Percentiles rank a stretch among this genome's conserved stretches.
Conservation (phyloP, 2,113 vertebrate species). For the Miniopterus natalensis region DNA sequence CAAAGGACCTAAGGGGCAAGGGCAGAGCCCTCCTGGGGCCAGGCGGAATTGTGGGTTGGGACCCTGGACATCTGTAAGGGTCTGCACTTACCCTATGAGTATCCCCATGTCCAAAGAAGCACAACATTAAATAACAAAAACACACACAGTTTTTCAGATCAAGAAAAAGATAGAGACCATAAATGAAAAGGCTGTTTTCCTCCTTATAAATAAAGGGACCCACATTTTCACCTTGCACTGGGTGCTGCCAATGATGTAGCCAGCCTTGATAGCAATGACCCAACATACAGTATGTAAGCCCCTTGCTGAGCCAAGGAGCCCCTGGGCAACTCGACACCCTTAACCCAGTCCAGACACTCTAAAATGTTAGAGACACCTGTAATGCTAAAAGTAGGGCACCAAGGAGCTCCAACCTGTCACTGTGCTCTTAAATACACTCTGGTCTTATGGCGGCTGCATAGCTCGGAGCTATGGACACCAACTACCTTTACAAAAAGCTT, state of each 20-base stretch:
- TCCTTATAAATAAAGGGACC: not conserved
- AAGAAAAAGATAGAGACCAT: not conserved
- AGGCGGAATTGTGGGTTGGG: not conserved
- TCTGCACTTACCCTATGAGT: not conserved
- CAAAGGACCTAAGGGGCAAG: not conserved
- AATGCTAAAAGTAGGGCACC: not conserved
- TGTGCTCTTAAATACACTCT: not conserved
- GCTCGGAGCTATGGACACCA: not conserved
- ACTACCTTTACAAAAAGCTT: not conserved
- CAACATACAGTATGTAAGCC: not conserved
- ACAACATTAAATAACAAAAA: not conserved
- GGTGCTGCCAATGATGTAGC: not conserved
- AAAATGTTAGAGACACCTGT: not conserved
- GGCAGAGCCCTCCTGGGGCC: not conserved
- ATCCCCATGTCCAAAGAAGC: not conserved
- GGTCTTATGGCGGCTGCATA: not conserved
- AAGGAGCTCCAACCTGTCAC: not conserved
- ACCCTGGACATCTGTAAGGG: not conserved
- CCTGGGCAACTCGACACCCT: not conserved
- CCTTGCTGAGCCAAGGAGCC: not conserved
- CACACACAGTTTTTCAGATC: not conserved
- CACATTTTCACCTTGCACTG: not conserved
- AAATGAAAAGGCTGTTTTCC: not conserved
- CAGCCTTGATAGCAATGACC: not conserved
- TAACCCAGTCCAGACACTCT: not conserved